phyloP scores from a whole-genome alignment of 2,888 invertebrate genomes.

The Frankliniella fusca region DNA sequence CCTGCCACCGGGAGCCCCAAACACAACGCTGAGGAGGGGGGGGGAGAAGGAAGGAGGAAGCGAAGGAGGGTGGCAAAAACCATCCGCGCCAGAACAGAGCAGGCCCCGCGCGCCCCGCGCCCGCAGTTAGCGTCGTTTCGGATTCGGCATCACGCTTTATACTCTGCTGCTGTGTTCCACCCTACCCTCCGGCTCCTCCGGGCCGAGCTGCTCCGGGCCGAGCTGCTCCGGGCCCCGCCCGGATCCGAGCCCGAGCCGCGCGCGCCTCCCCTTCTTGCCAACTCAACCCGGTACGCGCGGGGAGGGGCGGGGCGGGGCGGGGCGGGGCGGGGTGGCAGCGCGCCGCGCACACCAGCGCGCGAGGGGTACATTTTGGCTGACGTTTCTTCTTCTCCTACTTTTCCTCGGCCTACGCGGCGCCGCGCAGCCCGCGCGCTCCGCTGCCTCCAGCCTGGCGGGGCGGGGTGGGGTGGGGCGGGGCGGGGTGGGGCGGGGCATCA shows the following conservation, averaged over 20 bases:
- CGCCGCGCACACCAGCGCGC: not conserved
- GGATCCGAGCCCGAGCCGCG: not conserved
- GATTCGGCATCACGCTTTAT: not conserved
- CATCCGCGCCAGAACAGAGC: too few species aligned
- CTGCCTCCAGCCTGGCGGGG: not conserved
- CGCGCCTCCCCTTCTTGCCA: not conserved
- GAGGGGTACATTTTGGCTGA: constrained; percentile 8
- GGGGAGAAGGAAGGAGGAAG: not conserved
- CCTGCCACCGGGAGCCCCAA: too few species aligned
- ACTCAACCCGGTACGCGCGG: not conserved
- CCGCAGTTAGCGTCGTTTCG: constrained; percentile 13
- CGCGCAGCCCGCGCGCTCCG: too few species aligned
- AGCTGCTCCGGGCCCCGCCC: not conserved
- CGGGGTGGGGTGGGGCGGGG: not conserved
- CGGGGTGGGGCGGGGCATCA: not conserved
- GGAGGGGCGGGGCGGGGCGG: not conserved
- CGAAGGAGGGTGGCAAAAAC: not conserved
- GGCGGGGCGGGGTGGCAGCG: not conserved
- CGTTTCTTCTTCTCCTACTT: not conserved
- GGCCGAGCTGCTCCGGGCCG: not conserved
- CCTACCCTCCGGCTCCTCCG: constrained; percentile 14
- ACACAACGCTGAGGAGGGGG: too few species aligned
- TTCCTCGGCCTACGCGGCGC: not conserved
- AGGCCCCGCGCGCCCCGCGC: not conserved
- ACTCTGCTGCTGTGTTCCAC: not conserved